phyloP scores from a whole-genome alignment of 2,888 invertebrate species.

The Melanostoma mellinum region DNA sequence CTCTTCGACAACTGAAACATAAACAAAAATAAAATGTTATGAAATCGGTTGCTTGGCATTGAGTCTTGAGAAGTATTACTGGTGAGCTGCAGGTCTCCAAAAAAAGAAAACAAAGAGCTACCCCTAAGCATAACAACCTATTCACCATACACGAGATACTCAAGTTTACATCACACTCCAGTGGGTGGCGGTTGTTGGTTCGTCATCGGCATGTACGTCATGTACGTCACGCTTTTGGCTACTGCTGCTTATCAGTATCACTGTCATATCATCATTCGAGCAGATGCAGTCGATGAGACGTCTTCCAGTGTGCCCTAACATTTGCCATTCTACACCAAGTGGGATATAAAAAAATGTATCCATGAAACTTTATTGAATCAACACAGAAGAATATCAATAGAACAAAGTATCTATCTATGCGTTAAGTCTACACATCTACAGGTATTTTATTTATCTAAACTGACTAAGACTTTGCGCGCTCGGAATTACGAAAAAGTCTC shows the following conservation, averaged over 20 bases:
- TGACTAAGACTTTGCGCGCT: conserved; percentile 43
- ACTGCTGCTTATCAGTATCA: conserved; percentile 24
- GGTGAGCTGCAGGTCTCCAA: too few relatives aligned
- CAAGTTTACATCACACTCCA: background rate
- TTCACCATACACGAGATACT: background rate
- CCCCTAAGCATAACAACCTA: background rate
- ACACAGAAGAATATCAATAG: conserved; percentile 34
- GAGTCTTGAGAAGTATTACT: too few relatives aligned
- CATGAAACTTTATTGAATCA: conserved; percentile 40
- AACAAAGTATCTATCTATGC: conserved; percentile 14
- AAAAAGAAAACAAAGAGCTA: background rate
- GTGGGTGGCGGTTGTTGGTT: background rate
- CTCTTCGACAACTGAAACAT: too few relatives aligned
- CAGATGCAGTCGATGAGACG: conserved; percentile 6
- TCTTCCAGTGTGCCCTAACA: conserved; percentile 27
- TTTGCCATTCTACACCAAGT: background rate
- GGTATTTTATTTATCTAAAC: conserved; percentile 62
- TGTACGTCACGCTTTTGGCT: background rate
- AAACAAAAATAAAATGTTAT: too few relatives aligned
- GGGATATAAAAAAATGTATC: conserved; percentile 32
- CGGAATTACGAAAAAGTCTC: conserved; percentile 56
- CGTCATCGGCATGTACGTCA: background rate
- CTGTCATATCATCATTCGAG: conserved; percentile 47
- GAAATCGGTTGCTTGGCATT: too few relatives aligned
- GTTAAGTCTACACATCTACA: conserved; percentile 33